phyloP scores from a whole-genome alignment of 64 coral and sea anemone genomes.

The Hydrozoanthus tunicans region DNA sequence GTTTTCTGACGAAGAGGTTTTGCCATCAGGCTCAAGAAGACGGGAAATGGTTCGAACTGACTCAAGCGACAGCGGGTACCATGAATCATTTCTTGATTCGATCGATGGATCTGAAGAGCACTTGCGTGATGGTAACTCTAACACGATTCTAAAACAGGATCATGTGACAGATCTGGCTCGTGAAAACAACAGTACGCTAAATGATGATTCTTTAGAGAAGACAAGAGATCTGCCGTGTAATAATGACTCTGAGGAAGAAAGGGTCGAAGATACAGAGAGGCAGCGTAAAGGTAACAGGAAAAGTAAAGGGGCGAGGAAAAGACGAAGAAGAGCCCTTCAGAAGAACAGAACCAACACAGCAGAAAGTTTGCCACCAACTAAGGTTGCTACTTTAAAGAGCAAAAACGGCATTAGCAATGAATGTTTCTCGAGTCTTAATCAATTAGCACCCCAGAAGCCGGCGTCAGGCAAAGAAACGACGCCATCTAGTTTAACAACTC shows the following conservation, averaged over 20 bases:
- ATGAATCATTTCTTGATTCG: background rate
- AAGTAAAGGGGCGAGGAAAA: background rate
- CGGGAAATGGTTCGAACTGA: background rate
- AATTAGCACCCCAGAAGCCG: background rate
- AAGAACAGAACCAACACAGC: background rate
- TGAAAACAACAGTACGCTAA: background rate
- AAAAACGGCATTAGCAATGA: background rate
- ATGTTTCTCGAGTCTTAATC: background rate
- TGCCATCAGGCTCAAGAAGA: background rate
- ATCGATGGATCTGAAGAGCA: background rate
- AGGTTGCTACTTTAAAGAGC: background rate
- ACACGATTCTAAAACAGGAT: background rate
- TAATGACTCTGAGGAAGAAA: background rate
- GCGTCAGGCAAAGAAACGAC: background rate
- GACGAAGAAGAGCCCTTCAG: background rate
- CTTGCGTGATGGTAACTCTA: background rate
- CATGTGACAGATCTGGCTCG: background rate
- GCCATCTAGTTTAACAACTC: background rate
- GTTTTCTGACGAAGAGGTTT: background rate
- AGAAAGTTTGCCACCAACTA: background rate
- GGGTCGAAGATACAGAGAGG: background rate
- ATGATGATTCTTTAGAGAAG: background rate
- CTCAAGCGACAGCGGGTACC: background rate
- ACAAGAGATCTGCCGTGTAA: background rate
- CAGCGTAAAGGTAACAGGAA: background rate